phyloP scores from a whole-genome alignment of 2,113 vertebrate genomes.

The Coryphaenoides rupestris region DNA sequence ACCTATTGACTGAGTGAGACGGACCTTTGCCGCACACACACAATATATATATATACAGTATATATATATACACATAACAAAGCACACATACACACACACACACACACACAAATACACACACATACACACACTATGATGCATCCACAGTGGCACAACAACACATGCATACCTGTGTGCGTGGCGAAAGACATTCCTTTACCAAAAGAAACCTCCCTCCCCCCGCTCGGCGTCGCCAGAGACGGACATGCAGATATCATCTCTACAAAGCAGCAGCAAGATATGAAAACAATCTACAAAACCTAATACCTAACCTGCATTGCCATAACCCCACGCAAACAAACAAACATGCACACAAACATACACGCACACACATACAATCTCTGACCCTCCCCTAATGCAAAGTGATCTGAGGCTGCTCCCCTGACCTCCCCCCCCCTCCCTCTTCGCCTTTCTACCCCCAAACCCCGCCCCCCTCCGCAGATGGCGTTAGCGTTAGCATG shows the following conservation, averaged over 20 bases:
- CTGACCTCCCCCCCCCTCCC: conserved; percentile 59
- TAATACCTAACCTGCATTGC: too few species aligned
- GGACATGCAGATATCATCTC: too few species aligned
- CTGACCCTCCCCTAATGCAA: conserved; percentile 35
- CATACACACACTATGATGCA: conserved; percentile 12
- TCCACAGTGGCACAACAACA: too few species aligned
- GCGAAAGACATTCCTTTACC: too few species aligned
- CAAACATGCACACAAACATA: conserved; percentile 22
- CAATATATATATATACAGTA: not conserved
- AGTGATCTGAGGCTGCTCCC: conserved; percentile 79
- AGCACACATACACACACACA: conserved; percentile 21
- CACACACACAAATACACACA: conserved; percentile 19
- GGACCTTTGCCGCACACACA: conserved; percentile 32
- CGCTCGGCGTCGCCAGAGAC: too few species aligned
- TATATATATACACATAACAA: conserved; percentile 15
- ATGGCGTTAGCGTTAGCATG: not conserved
- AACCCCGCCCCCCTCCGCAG: conserved; percentile 18
- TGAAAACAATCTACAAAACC: too few species aligned
- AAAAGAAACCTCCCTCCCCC: too few species aligned
- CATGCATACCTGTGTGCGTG: too few species aligned
- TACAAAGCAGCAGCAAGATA: too few species aligned
- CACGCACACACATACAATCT: conserved; percentile 13
- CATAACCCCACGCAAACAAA: conserved; percentile 12
- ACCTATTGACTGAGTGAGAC: conserved; percentile 84
- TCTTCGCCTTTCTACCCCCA: conserved; percentile 28